phyloP scores from a whole-genome alignment of 2,797 vertebrate species.

The Chaunax sp. region DNA sequence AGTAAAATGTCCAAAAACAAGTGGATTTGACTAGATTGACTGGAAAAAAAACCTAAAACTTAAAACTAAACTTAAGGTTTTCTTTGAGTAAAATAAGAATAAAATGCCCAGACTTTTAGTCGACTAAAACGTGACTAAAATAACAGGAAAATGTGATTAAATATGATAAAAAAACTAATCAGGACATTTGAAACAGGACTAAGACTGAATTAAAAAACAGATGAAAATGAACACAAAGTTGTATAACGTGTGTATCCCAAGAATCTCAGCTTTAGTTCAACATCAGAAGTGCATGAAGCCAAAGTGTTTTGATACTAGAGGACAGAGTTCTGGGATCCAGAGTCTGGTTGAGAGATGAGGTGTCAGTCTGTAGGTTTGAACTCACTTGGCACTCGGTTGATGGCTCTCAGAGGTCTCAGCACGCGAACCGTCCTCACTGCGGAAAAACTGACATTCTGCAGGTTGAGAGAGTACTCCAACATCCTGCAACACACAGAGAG shows the following conservation, averaged over 20 bases:
- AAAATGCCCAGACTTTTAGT: too few relatives aligned
- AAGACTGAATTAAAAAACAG: too few relatives aligned
- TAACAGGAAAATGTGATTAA: too few relatives aligned
- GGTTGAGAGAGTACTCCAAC: slow-evolving; percentile 98
- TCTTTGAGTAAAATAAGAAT: too few relatives aligned
- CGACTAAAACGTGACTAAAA: too few relatives aligned
- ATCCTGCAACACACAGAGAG: slow-evolving; percentile 85
- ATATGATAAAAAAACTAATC: too few relatives aligned
- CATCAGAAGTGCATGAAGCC: slow-evolving; percentile 4
- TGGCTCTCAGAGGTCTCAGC: slow-evolving; percentile 95
- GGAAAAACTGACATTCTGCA: slow-evolving; percentile 98
- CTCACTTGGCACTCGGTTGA: slow-evolving; percentile 99
- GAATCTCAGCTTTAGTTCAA: slow-evolving; percentile 3
- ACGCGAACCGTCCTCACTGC: slow-evolving; percentile 97
- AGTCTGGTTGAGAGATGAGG: slow-evolving; percentile 8
- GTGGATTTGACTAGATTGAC: too few relatives aligned
- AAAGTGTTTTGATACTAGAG: slow-evolving; percentile 22
- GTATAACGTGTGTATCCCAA: not conserved
- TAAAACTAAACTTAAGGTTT: too few relatives aligned
- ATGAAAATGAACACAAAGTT: too few relatives aligned
- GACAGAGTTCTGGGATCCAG: slow-evolving; percentile 12
- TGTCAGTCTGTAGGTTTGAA: slow-evolving; percentile 52
- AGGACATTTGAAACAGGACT: too few relatives aligned
- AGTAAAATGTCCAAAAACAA: too few relatives aligned
- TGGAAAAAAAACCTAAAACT: too few relatives aligned